phyloP scores from a whole-genome alignment of 2,797 vertebrate genomes.

The Hemibagrus guttatus region DNA sequence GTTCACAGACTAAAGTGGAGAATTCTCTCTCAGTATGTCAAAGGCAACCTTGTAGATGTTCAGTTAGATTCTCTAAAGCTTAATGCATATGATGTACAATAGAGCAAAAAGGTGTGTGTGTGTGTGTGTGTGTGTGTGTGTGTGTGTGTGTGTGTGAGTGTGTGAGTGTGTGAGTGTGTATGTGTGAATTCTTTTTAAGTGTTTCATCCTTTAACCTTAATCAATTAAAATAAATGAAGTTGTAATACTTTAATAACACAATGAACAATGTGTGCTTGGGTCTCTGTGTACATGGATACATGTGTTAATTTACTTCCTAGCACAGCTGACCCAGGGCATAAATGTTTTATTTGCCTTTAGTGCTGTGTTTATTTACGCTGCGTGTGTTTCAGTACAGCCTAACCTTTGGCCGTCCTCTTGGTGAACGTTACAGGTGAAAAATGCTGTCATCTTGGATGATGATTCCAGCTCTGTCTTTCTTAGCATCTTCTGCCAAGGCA shows the following conservation, averaged over 20 bases:
- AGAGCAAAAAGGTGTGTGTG: too few relatives aligned
- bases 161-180: too few relatives aligned
- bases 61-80: background rate
- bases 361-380: slow-evolving; percentile 57
- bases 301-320: slow-evolving; percentile 34
- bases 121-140: too few relatives aligned
- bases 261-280: background rate
- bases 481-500: slow-evolving; percentile 44
- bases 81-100: background rate
- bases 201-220: background rate
- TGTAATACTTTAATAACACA: background rate
- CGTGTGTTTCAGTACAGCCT: slow-evolving; percentile 53
- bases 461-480: slow-evolving; percentile 33
- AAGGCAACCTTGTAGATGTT: background rate
- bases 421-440: slow-evolving; percentile 56
- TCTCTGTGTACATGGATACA: background rate
- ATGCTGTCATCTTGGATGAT: slow-evolving; percentile 55
- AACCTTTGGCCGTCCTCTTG: slow-evolving; percentile 60
- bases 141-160: too few relatives aligned
- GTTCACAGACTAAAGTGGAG: background rate
- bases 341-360: slow-evolving; percentile 43
- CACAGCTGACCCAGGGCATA: slow-evolving; percentile 5
- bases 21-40: background rate
- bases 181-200: too few relatives aligned
- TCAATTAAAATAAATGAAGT: background rate